Evolutionary conservation across 2,888 invertebrate genomes (phyloP).

Genomic region (Orgyia antiqua): DNA sequence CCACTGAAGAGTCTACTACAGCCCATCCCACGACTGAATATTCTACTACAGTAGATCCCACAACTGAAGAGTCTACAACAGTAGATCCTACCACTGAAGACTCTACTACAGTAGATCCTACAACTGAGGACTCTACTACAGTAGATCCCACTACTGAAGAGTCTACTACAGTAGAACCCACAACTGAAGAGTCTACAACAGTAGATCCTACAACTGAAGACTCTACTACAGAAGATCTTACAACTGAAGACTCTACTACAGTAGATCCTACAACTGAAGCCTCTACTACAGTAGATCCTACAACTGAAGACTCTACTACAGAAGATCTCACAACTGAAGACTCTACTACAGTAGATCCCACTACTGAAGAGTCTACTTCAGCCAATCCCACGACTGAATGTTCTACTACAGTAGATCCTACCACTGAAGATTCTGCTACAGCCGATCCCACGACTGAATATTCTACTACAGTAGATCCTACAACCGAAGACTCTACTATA

Average conservation of each 20-base stretch:
- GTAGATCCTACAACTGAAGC: background rate
- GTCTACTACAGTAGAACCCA: background rate
- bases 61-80: background rate
- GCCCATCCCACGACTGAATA: background rate
- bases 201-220: too few species aligned
- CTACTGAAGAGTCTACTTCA: background rate
- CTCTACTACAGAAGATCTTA: background rate
- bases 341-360: background rate
- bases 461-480: background rate
- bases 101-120: background rate
- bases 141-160: background rate
- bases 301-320: background rate
- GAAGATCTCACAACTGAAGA: background rate
- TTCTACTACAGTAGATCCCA: background rate
- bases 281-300: background rate
- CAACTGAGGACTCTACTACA: background rate
- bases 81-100: background rate
- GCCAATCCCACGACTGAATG: background rate
- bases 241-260: background rate
- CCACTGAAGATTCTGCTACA: background rate
- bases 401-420: background rate
- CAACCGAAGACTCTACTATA: background rate
- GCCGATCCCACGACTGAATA: background rate
- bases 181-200: too few species aligned
- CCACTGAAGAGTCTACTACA: slow-evolving; percentile 3